A percentile compares a stretch with the other conserved stretches of the same genome.
Conservation (phyloP, 2,113 vertebrate genomes). For the Jaculus jaculus region DNA sequence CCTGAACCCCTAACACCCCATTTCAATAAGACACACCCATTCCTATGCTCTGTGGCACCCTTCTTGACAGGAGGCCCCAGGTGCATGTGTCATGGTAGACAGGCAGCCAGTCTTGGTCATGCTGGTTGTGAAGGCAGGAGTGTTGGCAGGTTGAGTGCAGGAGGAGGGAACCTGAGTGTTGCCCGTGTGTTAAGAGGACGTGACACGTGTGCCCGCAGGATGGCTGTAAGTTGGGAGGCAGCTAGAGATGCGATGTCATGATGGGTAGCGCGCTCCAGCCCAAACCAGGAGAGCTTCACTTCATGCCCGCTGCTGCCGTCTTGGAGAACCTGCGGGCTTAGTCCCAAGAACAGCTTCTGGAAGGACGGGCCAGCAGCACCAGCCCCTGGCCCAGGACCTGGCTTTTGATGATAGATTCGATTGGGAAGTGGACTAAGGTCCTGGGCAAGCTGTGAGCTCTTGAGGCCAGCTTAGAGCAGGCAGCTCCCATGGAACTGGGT, state of each 20-base stretch:
- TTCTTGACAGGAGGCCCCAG: not conserved
- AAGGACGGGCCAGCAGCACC: rapidly evolving
- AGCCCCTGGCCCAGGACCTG: not conserved
- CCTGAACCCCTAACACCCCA: too few relatives aligned
- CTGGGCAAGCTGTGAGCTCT: not conserved
- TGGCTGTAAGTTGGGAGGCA: too few relatives aligned
- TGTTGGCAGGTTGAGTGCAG: rapidly evolving
- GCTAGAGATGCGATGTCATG: not conserved
- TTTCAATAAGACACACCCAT: too few relatives aligned
- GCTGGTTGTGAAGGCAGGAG: not conserved
- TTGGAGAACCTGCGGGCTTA: rapidly evolving
- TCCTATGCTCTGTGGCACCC: too few relatives aligned
- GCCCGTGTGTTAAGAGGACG: rapidly evolving
- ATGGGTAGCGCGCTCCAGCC: not conserved
- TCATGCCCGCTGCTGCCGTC: rapidly evolving
- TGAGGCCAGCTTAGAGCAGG: not conserved
- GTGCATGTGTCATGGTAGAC: rapidly evolving
- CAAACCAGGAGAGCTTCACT: rapidly evolving
- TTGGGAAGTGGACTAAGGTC: not conserved
- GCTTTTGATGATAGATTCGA: rapidly evolving
- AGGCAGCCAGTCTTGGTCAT: rapidly evolving
- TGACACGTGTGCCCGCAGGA: rapidly evolving
- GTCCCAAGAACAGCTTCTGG: not conserved
- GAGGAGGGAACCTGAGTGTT: rapidly evolving
- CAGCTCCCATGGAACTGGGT: not conserved